Base-by-base conservation (phyloP, 2,113 vertebrate genomes). In the Anarrhichthys ocellatus region DNA sequence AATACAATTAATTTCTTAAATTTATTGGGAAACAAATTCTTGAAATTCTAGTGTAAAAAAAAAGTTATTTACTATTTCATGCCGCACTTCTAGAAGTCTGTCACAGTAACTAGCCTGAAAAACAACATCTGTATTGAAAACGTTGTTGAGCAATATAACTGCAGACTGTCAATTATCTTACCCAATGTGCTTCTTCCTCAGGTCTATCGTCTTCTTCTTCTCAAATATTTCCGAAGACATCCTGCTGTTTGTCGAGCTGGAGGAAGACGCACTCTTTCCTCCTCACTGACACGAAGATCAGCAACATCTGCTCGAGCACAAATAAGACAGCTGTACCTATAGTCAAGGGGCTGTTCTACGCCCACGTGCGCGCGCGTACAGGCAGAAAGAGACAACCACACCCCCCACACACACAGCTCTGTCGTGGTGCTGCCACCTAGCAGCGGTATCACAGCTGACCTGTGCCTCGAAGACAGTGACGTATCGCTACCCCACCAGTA, bases 171-270 rank as follows among this genome's bases (percentile, higher is more conserved):
- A 64, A 0, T 75, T 0, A 20, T 67, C 96, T 95, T 90, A 99
- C 98, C 98, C 97, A 58, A 99, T 96, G 86, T 98, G 94, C 87
- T 94, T 97, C 83, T 80, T 95, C 73, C 98, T 91, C 83, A 99
- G 85, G 27, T 96, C 94, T 56, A 99, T 90, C 5, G 97, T 99
- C 90, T 96, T 93, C 10, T 88, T 89, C 68, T 98, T 99, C 76
- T 93, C 93, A 40, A 97, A 92, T 24, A 80, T 86, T 80, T 96
- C 94, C 7, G 80, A 86, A 34, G 82, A 87, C 94, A 95, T 95
- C 24, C n/a, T 88, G 76, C 52, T 15, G 29, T 18, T 14, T 24
- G 5, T 82, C 32, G 77, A 58, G 52, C 62, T 40, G 70, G 9
- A 34, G 46, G 2, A 24, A 36, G 22, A 59, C 20, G 9, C 9